phyloP scores from a whole-genome alignment of 2,113 vertebrate genomes.

The Barnardius zonarius region DNA sequence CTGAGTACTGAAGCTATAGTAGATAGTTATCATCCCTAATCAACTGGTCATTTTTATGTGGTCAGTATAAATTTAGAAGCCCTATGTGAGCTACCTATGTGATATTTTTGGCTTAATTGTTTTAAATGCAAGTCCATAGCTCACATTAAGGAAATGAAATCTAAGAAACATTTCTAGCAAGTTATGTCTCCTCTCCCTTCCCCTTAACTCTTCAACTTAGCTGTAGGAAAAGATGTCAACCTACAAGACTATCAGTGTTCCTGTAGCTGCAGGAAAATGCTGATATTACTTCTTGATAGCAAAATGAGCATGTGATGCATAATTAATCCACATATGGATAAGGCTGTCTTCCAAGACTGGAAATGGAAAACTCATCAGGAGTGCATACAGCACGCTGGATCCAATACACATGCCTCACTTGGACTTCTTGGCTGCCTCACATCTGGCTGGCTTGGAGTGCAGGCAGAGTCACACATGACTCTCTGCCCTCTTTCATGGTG shows the following conservation, averaged over 20 bases:
- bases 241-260: not conserved
- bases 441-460: not conserved
- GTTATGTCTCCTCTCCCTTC: not conserved
- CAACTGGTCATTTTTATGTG: not conserved
- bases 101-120: not conserved
- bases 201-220: not conserved
- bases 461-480: not conserved
- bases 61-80: not conserved
- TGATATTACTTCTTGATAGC: not conserved
- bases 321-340: slow-evolving; percentile 20
- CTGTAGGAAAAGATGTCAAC: not conserved
- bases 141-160: not conserved
- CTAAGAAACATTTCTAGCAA: not conserved
- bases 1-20: not conserved
- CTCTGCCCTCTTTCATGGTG: not conserved
- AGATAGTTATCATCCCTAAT: not conserved
- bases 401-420: not conserved
- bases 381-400: not conserved
- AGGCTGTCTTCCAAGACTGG: not conserved
- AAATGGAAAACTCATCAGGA: slow-evolving; percentile 28
- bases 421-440: slow-evolving; percentile 10
- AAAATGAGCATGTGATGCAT: not conserved
- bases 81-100: not conserved
- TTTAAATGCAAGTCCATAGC: not conserved
- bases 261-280: not conserved